These are phyloP conservation scores for Lytechinus variegatus DNA, from an alignment of 35 echinoderm and acorn worm genomes.

Conservation along the genomic window DNA sequence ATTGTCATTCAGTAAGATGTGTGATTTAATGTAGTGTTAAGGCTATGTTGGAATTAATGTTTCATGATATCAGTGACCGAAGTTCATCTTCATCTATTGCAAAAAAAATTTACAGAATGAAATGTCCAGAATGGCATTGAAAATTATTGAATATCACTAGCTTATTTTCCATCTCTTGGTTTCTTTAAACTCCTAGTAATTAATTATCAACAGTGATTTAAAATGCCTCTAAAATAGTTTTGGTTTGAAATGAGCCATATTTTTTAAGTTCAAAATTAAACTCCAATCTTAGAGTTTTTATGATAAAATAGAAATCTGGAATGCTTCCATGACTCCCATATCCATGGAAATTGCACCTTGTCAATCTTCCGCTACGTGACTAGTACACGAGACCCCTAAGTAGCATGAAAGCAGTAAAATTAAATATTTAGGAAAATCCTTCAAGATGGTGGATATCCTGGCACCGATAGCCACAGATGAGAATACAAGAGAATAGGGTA, in stretches of 20 bases:
- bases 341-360: not conserved
- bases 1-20: not conserved
- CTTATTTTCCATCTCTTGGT: not conserved
- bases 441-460: not conserved
- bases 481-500: not conserved
- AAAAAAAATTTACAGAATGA: not conserved
- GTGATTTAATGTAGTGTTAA: not conserved
- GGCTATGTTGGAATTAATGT: not conserved
- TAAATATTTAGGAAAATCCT: conserved; percentile 16
- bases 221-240: not conserved
- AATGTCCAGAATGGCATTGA: not conserved
- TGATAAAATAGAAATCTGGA: too few relatives aligned
- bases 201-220: not conserved
- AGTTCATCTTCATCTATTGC: not conserved
- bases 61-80: not conserved
- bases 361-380: not conserved
- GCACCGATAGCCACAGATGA: not conserved
- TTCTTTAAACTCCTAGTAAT: too few relatives aligned
- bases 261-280: not conserved
- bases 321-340: not conserved
- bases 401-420: not conserved
- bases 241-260: not conserved
- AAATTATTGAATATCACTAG: not conserved
- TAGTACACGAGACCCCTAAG: not conserved
- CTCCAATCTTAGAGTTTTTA: too few relatives aligned